Conservation (phyloP, 2,888 invertebrate genomes). For the Slavum lentiscoides region DNA sequence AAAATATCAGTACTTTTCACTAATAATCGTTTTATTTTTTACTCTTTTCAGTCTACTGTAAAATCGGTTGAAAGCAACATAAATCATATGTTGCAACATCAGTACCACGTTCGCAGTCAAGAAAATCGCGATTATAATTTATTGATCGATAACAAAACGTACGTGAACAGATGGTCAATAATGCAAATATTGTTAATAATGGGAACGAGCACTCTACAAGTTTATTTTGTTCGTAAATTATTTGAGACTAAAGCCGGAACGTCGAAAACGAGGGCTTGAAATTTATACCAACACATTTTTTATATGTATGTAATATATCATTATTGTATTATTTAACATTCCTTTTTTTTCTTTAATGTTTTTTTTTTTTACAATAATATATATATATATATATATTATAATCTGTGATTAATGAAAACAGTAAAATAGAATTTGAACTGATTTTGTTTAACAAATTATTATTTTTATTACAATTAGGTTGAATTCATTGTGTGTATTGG, state of each 20-base stretch:
- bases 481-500: no score
- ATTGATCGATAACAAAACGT: slow-evolving; percentile 77
- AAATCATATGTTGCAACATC: slow-evolving; percentile 81
- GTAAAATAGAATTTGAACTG: slow-evolving; percentile 19
- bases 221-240: slow-evolving; percentile 85
- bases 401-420: slow-evolving; percentile 39
- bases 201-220: slow-evolving; percentile 77
- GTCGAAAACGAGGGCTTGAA: slow-evolving; percentile 40
- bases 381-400: background rate
- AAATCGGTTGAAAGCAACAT: slow-evolving; percentile 80
- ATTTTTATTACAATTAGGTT: no score
- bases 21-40: slow-evolving; percentile 13
- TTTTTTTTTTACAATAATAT: slow-evolving; percentile 7
- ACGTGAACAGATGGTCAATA: slow-evolving; percentile 87
- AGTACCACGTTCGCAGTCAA: slow-evolving; percentile 77
- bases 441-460: background rate
- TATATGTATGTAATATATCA: background rate
- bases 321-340: slow-evolving; percentile 19
- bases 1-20: background rate
- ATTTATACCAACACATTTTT: background rate
- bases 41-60: slow-evolving; percentile 68
- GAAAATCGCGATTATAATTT: slow-evolving; percentile 83
- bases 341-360: slow-evolving; percentile 10
- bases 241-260: slow-evolving; percentile 64
- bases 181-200: slow-evolving; percentile 82